Base-by-base conservation (phyloP, 1,140 invertebrate genomes). In the Microplitis mediator region DNA sequence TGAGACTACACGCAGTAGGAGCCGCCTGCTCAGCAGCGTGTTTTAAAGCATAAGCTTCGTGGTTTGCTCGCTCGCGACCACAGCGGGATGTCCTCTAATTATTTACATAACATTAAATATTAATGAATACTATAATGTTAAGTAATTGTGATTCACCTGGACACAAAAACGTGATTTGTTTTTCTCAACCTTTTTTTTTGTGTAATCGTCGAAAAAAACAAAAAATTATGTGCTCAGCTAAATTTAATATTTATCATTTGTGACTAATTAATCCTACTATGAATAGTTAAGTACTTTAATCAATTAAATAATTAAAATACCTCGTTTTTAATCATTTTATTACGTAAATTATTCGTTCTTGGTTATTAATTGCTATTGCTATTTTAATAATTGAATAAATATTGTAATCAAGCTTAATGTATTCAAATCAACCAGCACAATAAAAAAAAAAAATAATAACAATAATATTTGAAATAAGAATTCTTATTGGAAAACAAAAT, bases 51-150 rank as follows among this genome's bases (percentile, higher is more conserved):
- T 66, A 66, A 54, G 67, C 34, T 69, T 36, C 67, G 54, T 69
- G 54, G 54, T 45, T 45, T 63, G 70, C 62, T 56, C 45, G 61
- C 70, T 69, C 67, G 63, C 70, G 63, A 72, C 70, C 70, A 72
- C 70, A 72, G 70, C 62, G 52, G 70, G 70, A 60, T 52, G 54
- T 50, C 61, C 67, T 72, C 71, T 69, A 72, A 72, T 75, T 72
- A 75, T 75, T 75, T 71, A 73, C 71, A 75, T 75, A 73, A 70
- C 63, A 70, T 75, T 73, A 73, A 75, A 75, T 75, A 75, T 73
- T 75, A 75, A 75, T 75, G 74, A 72, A 75, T 68, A 31, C 63
- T 45, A 75, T 71, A 69, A 75, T 69, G 71, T 75, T 72, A 69
- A 75, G 70, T 75, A 75, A 75, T 75, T 75, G 74, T 75, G 61